phyloP scores from a whole-genome alignment of 1,140 invertebrate species.

The Mycetomoellerius zeteki region DNA sequence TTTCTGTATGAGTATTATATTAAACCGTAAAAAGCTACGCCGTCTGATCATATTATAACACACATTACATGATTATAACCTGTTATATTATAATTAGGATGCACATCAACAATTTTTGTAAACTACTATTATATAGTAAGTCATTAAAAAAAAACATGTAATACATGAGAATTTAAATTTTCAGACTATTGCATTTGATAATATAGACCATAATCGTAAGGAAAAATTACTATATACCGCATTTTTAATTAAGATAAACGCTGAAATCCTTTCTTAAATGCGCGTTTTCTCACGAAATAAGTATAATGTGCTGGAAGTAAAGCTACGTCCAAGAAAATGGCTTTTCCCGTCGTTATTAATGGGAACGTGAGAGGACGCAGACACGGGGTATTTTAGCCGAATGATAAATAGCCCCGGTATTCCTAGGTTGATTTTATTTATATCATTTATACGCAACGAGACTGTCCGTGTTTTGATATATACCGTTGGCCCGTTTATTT shows the following conservation, averaged over 20 bases:
- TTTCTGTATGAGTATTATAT: conserved; percentile 11
- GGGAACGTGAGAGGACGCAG: conserved; percentile 59
- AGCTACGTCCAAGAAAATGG: conserved; percentile 72
- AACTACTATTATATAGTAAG: neutral
- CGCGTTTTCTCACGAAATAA: conserved; percentile 51
- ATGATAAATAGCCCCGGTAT: conserved; percentile 80
- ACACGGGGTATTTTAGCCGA: conserved; percentile 74
- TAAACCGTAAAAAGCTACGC: neutral
- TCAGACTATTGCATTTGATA: neutral
- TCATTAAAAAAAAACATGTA: neutral
- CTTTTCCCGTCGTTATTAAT: conserved; percentile 77
- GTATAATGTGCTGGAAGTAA: conserved; percentile 36
- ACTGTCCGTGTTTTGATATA: conserved; percentile 77
- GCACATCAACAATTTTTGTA: conserved; percentile 2
- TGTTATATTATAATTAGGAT: conserved; percentile 9
- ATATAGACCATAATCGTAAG: neutral
- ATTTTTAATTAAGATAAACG: conserved; percentile 31
- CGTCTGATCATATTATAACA: neutral
- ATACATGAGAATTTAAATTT: neutral
- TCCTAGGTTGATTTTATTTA: conserved; percentile 81
- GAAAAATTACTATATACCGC: neutral
- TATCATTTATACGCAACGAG: conserved; percentile 76
- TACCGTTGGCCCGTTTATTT: conserved; percentile 70
- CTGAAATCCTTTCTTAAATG: conserved; percentile 15
- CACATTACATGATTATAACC: neutral